Evolutionary conservation across 2,888 invertebrate genomes (phyloP).

Genomic region (Cerceris rybyensis): DNA sequence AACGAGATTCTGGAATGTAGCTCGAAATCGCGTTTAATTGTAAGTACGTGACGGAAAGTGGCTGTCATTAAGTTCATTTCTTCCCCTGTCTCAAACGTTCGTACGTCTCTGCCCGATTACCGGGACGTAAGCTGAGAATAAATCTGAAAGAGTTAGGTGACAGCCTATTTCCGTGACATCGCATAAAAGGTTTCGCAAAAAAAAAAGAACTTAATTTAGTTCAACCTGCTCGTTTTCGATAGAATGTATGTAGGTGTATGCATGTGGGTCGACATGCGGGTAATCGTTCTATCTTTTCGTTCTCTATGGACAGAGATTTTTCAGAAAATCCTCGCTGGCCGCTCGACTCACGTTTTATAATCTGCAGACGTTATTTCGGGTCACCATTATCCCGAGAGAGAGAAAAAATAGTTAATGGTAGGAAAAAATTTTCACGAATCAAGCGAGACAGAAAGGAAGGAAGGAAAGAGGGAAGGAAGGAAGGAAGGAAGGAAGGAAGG

Average conservation of each 20-base stretch:
- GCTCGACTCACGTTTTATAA: slow-evolving; percentile 42
- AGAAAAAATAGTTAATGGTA: slow-evolving; percentile 54
- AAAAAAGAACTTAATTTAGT: slow-evolving; percentile 59
- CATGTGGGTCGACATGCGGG: slow-evolving; percentile 43
- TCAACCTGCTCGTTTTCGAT: slow-evolving; percentile 32
- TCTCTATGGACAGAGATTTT: slow-evolving; percentile 52
- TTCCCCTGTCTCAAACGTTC: slow-evolving; percentile 26
- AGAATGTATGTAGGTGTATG: slow-evolving; percentile 14
- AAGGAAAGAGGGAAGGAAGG: slow-evolving; percentile 23
- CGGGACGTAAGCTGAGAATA: slow-evolving; percentile 39
- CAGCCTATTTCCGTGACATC: slow-evolving; percentile 43
- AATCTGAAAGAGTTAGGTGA: slow-evolving; percentile 45
- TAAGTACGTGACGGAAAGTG: slow-evolving; percentile 21
- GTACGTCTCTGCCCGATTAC: slow-evolving; percentile 20
- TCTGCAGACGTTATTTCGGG: slow-evolving; percentile 39
- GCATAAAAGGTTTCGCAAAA: slow-evolving; percentile 25
- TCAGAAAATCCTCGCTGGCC: slow-evolving; percentile 41
- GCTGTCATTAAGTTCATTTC: slow-evolving; percentile 42
- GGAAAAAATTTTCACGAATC: slow-evolving; percentile 41
- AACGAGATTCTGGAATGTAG: slow-evolving; percentile 4
- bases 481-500: slow-evolving; percentile 27
- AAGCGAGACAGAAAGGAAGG: slow-evolving; percentile 24
- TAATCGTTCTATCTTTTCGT: slow-evolving; percentile 56
- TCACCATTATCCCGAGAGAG: slow-evolving; percentile 34
- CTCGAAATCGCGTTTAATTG: slow-evolving; percentile 5